These are phyloP conservation scores for Aethes cnicana DNA, from an alignment of 2,888 invertebrate genomes.

Conservation along the genomic window DNA sequence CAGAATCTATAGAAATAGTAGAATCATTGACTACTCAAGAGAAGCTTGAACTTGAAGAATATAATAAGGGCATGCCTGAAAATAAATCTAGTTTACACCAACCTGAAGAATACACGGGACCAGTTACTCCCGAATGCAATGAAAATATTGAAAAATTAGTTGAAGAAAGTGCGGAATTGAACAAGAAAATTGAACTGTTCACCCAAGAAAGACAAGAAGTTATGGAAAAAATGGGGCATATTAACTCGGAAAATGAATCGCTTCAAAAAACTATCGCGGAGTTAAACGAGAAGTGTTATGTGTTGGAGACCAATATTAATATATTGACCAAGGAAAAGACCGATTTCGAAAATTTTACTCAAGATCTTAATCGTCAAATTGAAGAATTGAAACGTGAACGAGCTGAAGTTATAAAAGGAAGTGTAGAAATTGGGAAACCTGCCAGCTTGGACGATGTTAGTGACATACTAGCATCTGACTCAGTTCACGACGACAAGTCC, in stretches of 20 bases:
- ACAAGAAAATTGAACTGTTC: constrained; percentile 86
- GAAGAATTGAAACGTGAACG: constrained; percentile 69
- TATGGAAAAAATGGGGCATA: constrained; percentile 85
- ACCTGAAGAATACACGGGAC: constrained; percentile 42
- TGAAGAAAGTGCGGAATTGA: constrained; percentile 85
- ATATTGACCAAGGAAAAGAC: constrained; percentile 71
- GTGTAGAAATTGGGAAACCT: constrained; percentile 62
- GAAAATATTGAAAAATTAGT: constrained; percentile 83
- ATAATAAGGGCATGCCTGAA: constrained; percentile 79
- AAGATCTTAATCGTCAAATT: constrained; percentile 66
- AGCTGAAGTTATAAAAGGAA: constrained; percentile 70
- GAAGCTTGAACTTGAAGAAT: constrained; percentile 86
- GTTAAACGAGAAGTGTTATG: constrained; percentile 75
- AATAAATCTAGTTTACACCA: constrained; percentile 43
- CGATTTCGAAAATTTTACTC: constrained; percentile 58
- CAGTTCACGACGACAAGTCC: constrained; percentile 64
- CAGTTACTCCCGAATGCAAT: constrained; percentile 56
- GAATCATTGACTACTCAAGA: constrained; percentile 87
- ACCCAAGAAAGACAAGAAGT: constrained; percentile 87
- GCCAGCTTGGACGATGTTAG: constrained; percentile 52
- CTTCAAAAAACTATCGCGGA: constrained; percentile 76
- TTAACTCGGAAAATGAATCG: constrained; percentile 83
- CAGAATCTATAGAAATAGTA: constrained; percentile 89
- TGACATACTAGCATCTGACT: constrained; percentile 54
- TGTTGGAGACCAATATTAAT: constrained; percentile 68